Evolutionary conservation across 1,140 invertebrate genomes (phyloP), one percentile per base, ranked within the genome.

Genomic region (Hermatobates lingyangjiaoensis): DNA sequence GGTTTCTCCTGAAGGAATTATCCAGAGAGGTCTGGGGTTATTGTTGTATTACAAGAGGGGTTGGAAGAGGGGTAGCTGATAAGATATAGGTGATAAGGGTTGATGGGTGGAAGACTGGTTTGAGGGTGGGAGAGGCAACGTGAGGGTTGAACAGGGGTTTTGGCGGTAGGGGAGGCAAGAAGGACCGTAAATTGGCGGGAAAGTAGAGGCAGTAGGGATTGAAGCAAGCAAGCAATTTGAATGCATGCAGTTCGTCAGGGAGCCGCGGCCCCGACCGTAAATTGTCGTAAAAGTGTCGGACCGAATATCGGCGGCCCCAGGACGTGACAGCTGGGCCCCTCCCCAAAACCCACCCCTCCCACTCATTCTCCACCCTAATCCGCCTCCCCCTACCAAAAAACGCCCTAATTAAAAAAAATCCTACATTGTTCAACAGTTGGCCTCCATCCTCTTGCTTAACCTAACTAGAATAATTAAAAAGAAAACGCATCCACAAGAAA

Each of bases 171-270:
- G 20, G 20, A 20, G 27, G 24, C 15, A 38, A 27, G 46, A 42
- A 45, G 45, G 46, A 50, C 48, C 53, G 53, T 54, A 54, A 54
- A 54, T 54, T 54, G 53, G 53, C 48, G 53, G 48, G 30, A 50
- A 50, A 48, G 48, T 45, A 50, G 30, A 27, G 21, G 48, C 4
- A 27, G 27, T 21, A 24, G 52, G 45, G 39, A 54, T 54, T 54
- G 53, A 54, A 54, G 53, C 53, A 54, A 54, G 53, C 53, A 48
- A 48, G 53, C 53, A 54, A 54, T 54, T 54, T 54, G 53, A 54
- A 54, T 54, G 53, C 53, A 54, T 54, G 53, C 53, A 54, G 53
- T 54, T 48, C 53, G 53, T 54, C 53, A 54, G 53, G 48, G n/a
- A n/a, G n/a, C 39, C 28, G 40, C 18, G 15, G 27, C 39, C 20